Percentiles rank a stretch among this genome's conserved stretches.
These are phyloP conservation scores for Chromoteleia sp. DNA, from an alignment of 2,888 invertebrate genomes.

Conservation along the genomic window DNA sequence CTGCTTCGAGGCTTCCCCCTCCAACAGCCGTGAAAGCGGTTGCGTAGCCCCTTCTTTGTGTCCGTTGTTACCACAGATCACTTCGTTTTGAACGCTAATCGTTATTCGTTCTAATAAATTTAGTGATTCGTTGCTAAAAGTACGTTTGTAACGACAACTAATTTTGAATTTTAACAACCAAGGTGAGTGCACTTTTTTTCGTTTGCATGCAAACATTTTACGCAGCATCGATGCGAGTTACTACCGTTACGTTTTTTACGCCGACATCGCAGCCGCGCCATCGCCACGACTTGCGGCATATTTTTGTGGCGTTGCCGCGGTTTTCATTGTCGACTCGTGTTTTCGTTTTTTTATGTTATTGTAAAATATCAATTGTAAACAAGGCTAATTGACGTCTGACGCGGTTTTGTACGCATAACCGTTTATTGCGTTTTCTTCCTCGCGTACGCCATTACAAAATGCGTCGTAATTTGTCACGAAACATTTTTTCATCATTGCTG, in stretches of 20 bases:
- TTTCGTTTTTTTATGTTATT: background rate
- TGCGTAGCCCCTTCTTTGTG: slow-evolving; percentile 79
- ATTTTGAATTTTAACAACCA: slow-evolving; percentile 41
- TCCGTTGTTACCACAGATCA: slow-evolving; percentile 76
- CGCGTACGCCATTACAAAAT: slow-evolving; percentile 48
- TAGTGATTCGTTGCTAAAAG: slow-evolving; percentile 20
- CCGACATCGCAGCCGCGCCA: background rate
- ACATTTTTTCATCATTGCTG: background rate
- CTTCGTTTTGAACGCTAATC: slow-evolving; percentile 76
- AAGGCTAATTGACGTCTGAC: too few relatives aligned
- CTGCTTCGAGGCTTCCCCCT: slow-evolving; percentile 72
- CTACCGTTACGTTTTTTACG: background rate
- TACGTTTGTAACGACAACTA: slow-evolving; percentile 3
- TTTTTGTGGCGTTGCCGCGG: slow-evolving; percentile 10
- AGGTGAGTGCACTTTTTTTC: slow-evolving; percentile 40
- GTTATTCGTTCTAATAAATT: slow-evolving; percentile 70
- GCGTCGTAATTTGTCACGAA: slow-evolving; percentile 45
- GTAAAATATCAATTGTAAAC: background rate
- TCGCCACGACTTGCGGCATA: slow-evolving; percentile 15
- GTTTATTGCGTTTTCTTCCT: slow-evolving; percentile 3
- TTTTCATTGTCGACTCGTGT: background rate
- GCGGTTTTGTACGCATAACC: background rate
- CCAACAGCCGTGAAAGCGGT: slow-evolving; percentile 52
- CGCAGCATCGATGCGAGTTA: too few relatives aligned
- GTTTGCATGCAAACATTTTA: too few relatives aligned